phyloP scores from a whole-genome alignment of 2,113 vertebrate species.

The Lepus timidus region DNA sequence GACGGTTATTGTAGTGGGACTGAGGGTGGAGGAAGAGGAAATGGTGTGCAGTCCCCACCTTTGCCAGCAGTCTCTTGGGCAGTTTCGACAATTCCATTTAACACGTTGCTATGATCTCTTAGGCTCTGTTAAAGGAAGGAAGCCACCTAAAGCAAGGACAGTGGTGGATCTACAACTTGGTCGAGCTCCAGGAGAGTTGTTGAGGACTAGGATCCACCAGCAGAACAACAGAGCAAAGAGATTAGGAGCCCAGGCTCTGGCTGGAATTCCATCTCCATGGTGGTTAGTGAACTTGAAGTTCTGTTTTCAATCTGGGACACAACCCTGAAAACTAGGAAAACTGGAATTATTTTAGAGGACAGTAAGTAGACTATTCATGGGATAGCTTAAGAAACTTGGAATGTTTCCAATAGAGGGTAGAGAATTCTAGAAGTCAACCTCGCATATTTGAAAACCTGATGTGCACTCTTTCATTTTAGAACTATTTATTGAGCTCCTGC shows the following conservation, averaged over 20 bases:
- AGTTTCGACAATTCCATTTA: background rate
- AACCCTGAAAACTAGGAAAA: background rate
- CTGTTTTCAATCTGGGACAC: background rate
- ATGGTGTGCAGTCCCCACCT: background rate
- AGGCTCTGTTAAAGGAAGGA: background rate
- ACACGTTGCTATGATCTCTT: background rate
- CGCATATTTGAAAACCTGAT: background rate
- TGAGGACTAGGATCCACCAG: too few relatives aligned
- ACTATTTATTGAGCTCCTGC: background rate
- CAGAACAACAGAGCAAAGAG: too few relatives aligned
- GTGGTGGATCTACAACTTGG: background rate
- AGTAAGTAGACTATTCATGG: background rate
- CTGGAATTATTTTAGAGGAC: background rate
- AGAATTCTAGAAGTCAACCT: conserved; percentile 20
- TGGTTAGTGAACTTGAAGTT: background rate
- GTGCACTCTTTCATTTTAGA: background rate
- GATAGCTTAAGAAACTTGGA: background rate
- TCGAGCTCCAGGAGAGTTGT: too few relatives aligned
- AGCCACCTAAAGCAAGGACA: background rate
- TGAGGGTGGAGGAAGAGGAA: background rate
- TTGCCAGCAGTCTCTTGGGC: background rate
- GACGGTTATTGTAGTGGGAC: background rate
- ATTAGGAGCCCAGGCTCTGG: too few relatives aligned
- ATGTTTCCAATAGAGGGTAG: background rate
- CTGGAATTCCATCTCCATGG: too few relatives aligned